A percentile compares a stretch with the other conserved stretches of the same genome.
phyloP scores from a whole-genome alignment of 2,797 vertebrate species.

The Macroramphosus scolopax region DNA sequence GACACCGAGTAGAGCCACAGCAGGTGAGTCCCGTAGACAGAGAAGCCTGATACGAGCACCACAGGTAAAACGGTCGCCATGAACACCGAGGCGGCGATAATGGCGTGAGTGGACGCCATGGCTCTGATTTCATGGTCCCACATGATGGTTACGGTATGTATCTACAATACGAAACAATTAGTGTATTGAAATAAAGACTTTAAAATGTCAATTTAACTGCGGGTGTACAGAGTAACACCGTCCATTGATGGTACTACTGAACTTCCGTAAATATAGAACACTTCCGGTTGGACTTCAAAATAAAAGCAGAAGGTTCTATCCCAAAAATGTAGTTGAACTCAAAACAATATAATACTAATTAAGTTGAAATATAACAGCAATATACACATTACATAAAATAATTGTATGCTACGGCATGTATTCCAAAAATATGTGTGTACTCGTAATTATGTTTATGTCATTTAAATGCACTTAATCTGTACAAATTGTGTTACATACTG shows the following conservation, averaged over 20 bases:
- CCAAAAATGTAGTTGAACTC: too few relatives aligned
- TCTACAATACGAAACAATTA: neutral
- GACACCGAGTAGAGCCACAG: constrained; percentile 87
- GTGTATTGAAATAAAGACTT: neutral
- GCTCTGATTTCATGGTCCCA: constrained; percentile 86
- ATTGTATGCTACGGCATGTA: too few relatives aligned
- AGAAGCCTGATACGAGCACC: constrained; percentile 82
- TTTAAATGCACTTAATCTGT: too few relatives aligned
- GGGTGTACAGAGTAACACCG: neutral
- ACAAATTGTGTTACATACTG: too few relatives aligned
- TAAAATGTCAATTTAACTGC: neutral
- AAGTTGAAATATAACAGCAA: too few relatives aligned
- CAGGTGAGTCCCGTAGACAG: constrained; percentile 85
- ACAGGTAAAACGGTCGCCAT: constrained; percentile 80
- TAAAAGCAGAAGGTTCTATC: constrained; percentile 38
- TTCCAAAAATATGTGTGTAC: too few relatives aligned
- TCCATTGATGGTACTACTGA: constrained; percentile 3
- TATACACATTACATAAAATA: too few relatives aligned
- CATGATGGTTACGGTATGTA: constrained; percentile 68
- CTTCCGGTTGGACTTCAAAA: constrained; percentile 56
- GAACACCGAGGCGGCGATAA: constrained; percentile 78
- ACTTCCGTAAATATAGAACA: constrained; percentile 66
- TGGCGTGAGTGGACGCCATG: constrained; percentile 84
- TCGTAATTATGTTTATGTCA: too few relatives aligned
- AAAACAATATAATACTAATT: too few relatives aligned